phyloP scores from a whole-genome alignment of 2,113 vertebrate species.

The Cercopithecus mona region DNA sequence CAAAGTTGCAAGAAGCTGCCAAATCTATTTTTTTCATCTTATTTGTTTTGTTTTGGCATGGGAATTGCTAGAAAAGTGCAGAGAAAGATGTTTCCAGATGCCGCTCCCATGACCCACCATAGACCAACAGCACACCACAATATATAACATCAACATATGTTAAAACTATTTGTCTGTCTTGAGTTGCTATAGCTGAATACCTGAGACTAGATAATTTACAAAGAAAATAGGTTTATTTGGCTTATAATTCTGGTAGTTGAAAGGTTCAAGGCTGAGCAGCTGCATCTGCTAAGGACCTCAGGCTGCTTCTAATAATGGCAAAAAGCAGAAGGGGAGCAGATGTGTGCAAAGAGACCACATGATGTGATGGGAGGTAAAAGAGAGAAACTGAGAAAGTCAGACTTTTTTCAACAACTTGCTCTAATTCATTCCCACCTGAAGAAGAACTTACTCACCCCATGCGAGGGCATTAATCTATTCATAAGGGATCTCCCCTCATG shows the following conservation, averaged over 20 bases:
- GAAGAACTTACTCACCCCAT: background rate
- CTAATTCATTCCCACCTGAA: background rate
- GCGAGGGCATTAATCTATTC: background rate
- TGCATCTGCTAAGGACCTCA: background rate
- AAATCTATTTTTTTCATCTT: background rate
- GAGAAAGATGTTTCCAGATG: background rate
- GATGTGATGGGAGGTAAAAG: background rate
- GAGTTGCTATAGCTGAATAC: background rate
- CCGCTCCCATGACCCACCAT: background rate
- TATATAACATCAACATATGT: background rate
- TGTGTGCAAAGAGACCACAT: background rate
- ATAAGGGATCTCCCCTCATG: background rate
- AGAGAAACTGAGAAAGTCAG: background rate
- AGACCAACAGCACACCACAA: background rate
- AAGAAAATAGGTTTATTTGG: background rate
- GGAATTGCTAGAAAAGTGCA: background rate
- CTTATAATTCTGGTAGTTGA: background rate
- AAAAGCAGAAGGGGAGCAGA: background rate
- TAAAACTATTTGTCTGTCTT: background rate
- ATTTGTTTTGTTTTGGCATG: background rate
- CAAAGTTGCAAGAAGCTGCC: background rate
- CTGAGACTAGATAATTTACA: background rate
- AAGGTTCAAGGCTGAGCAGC: background rate
- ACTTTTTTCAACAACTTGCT: background rate
- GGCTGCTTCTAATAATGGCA: background rate